These are phyloP conservation scores for Carettochelys insculpta DNA, from an alignment of 2,113 vertebrate genomes.

Conservation along the genomic window DNA sequence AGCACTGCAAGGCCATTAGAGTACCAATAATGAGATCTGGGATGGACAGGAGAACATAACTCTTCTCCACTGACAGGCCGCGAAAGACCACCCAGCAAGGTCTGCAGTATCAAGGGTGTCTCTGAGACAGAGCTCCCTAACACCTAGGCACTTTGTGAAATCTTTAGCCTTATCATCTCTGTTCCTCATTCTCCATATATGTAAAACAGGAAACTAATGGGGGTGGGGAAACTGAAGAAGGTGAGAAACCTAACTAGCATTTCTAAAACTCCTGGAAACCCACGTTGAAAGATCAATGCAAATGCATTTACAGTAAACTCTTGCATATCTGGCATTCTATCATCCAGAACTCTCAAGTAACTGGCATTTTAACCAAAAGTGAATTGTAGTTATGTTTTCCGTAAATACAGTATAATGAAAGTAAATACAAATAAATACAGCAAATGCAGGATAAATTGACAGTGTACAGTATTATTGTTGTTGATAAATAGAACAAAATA, in stretches of 20 bases:
- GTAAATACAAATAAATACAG: too few relatives aligned
- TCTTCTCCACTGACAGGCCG: conserved; percentile 25
- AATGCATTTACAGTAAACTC: background rate
- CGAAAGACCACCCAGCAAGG: background rate
- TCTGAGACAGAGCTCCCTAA: background rate
- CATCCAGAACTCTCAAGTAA: too few relatives aligned
- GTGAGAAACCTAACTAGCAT: background rate
- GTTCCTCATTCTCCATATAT: background rate
- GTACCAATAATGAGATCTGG: conserved; percentile 36
- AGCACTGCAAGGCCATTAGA: background rate
- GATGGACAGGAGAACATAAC: conserved; percentile 2
- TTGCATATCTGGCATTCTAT: too few relatives aligned
- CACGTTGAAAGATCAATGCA: background rate
- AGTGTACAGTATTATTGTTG: too few relatives aligned
- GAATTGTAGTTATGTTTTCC: too few relatives aligned
- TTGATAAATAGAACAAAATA: too few relatives aligned
- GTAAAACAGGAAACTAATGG: background rate
- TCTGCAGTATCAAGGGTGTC: background rate
- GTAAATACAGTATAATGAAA: too few relatives aligned
- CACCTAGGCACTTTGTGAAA: background rate
- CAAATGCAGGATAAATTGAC: too few relatives aligned
- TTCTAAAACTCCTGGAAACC: background rate
- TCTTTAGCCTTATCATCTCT: background rate
- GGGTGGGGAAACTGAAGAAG: background rate
- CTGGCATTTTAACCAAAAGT: too few relatives aligned